Base-by-base conservation (phyloP, 2,888 invertebrate genomes). In the Hipparchia semele region DNA sequence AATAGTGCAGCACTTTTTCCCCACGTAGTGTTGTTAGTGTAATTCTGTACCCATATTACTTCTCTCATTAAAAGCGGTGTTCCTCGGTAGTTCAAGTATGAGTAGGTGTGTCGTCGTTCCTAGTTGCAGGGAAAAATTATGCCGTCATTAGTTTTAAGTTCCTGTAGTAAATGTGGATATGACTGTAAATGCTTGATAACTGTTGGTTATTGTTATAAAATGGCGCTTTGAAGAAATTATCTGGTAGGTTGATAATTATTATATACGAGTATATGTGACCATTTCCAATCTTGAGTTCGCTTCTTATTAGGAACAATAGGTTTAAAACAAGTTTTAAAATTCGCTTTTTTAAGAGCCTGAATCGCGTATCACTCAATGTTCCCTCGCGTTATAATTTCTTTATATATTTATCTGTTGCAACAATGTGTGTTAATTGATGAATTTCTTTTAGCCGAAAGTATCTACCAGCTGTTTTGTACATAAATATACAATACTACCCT, bases 391-490 rank as follows among this genome's bases (percentile, higher is more conserved):
- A 23, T 23, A 23, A 23, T 23, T 23, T 23, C 23, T 23, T 23
- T 23, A 23, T 23, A 23, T 0, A 23, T 23, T 73, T 78, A 79
- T 79, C 75, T 76, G 67, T 76, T 71, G 23, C 23, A 23, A 23
- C 23, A 23, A 23, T 23, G 23, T 23, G 23, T 23, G 23, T 23
- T 23, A 23, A 23, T 23, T 83, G 86, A 90, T 89, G 83, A 80
- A 80, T 75, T 81, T 84, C 80, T 77, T 80, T 76, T 79, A 78
- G 23, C 0, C 23, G 23, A 23, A 23, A 23, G 23, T 23, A 23
- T 23, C 23, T 23, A 23, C 23, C 23, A 23, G 23, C 23, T 23
- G 23, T 23, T 23, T 23, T 23, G 23, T 23, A 23, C 23, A 23
- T 23, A 0, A 23, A 0, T 23, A 23, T 23, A 23, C 23, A 23